phyloP scores from a whole-genome alignment of 2,888 invertebrate genomes.

The Drosophila hamatofila region DNA sequence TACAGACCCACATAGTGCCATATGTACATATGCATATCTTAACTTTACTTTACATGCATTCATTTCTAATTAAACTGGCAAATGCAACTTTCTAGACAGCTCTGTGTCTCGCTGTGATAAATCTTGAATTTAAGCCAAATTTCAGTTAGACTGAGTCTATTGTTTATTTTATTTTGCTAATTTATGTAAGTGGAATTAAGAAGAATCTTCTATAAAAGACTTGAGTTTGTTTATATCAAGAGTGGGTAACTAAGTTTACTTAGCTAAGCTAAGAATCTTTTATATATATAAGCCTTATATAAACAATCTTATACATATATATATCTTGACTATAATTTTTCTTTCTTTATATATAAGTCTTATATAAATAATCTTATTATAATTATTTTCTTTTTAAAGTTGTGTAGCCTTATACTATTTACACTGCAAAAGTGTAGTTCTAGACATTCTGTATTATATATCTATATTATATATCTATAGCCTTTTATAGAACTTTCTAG shows the following conservation, averaged over 20 bases:
- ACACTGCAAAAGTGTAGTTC: no score
- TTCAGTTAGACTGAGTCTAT: not conserved
- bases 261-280: not conserved
- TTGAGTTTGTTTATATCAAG: no score
- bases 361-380: no score
- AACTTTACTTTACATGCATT: conserved; percentile 16
- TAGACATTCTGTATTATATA: no score
- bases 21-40: conserved; percentile 14
- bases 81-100: conserved; percentile 44
- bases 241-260: no score
- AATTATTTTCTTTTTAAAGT: not conserved
- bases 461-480: not conserved
- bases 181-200: not conserved
- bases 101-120: conserved; percentile 16
- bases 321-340: no score
- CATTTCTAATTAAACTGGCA: conserved; percentile 21
- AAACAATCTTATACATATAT: no score
- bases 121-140: conserved; percentile 6
- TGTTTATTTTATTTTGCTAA: conserved; percentile 5
- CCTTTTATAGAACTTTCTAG: not conserved
- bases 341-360: not conserved
- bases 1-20: conserved; percentile 22
- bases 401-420: no score
- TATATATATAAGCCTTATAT: not conserved
- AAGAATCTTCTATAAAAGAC: not conserved